These are phyloP conservation scores for Rotaria socialis DNA, from an alignment of 2,888 invertebrate genomes.

Conservation along the genomic window DNA sequence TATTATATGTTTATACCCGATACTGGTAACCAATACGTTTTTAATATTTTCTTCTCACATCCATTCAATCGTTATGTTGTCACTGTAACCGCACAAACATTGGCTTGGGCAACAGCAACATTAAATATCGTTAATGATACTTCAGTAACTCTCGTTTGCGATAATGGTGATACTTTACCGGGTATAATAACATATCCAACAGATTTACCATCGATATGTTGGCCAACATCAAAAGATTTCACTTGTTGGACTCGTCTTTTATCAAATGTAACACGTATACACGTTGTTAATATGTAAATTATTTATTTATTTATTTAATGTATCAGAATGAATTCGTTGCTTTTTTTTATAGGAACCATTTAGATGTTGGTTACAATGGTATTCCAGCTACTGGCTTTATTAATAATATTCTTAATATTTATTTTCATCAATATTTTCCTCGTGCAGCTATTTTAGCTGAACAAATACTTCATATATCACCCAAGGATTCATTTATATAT, in stretches of 20 bases:
- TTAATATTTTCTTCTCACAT: neutral
- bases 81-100: neutral
- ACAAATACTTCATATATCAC: constrained; percentile 48
- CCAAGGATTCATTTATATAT: constrained; percentile 50
- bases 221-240: neutral
- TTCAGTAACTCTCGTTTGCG: neutral
- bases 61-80: neutral
- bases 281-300: constrained; percentile 11
- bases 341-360: constrained; percentile 16
- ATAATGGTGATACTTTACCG: neutral
- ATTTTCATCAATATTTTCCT: constrained; percentile 54
- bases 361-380: constrained; percentile 56
- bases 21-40: constrained; percentile 2
- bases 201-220: constrained; percentile 25
- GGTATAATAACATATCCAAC: neutral
- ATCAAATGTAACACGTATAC: constrained; percentile 17
- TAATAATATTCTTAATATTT: constrained; percentile 53
- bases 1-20: neutral
- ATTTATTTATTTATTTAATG: neutral
- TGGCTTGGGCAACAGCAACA: neutral
- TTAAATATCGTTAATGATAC: neutral
- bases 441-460: constrained; percentile 51
- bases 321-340: neutral
- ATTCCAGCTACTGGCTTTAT: constrained; percentile 51
- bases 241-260: constrained; percentile 1